Evolutionary conservation across 2,888 invertebrate genomes (phyloP).

Genomic region (Brachyptera risi): DNA sequence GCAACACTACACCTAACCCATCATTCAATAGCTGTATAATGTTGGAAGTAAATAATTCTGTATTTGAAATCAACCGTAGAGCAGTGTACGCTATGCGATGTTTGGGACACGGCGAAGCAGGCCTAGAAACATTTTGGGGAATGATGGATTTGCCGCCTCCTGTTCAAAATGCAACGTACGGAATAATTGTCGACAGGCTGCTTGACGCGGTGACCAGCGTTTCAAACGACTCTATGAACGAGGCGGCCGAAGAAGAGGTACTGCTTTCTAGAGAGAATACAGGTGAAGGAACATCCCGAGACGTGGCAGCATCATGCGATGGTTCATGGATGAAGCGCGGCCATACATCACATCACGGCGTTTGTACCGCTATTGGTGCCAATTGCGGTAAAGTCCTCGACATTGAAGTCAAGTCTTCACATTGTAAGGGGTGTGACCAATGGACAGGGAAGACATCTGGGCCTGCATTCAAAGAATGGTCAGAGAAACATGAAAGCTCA

Average conservation of each 20-base stretch:
- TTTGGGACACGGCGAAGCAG: conserved; percentile 9
- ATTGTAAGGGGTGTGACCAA: not conserved
- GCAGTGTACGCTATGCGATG: conserved; percentile 18
- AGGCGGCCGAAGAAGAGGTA: conserved; percentile 13
- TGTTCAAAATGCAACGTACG: conserved; percentile 8
- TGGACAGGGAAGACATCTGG: conserved; percentile 4
- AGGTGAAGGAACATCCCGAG: not conserved
- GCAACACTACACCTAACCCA: not conserved
- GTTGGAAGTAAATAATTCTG: not conserved
- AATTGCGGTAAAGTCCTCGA: conserved; percentile 16
- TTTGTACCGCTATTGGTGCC: conserved; percentile 15
- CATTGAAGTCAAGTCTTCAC: conserved; percentile 13
- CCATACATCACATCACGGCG: conserved; percentile 6
- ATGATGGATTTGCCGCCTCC: conserved; percentile 21
- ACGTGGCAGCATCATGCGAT: conserved; percentile 10
- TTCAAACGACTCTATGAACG: not conserved
- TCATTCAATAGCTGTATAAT: conserved; percentile 2
- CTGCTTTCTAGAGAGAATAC: not conserved
- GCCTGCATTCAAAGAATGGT: conserved; percentile 30
- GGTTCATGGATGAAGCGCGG: conserved; percentile 16
- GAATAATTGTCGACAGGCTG: not conserved
- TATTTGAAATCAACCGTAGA: conserved; percentile 9
- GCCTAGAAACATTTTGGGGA: conserved; percentile 22
- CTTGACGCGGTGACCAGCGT: conserved; percentile 1
- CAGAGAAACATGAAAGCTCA: conserved; percentile 21